Conservation (phyloP, 2,113 vertebrate genomes). For the Helogale parvula region DNA sequence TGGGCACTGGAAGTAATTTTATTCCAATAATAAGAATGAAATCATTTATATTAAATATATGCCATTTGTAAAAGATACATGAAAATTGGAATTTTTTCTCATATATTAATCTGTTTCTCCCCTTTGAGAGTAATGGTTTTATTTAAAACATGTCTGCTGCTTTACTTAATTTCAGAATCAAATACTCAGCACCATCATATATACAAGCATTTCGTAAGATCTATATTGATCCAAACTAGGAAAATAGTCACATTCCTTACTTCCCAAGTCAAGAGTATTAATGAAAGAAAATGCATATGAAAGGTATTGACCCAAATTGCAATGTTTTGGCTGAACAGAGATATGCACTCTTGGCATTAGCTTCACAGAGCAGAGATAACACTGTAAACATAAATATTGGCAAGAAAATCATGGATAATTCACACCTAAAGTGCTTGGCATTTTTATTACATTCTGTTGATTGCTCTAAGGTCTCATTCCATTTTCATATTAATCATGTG, state of each 20-base stretch:
- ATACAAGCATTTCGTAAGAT: neutral
- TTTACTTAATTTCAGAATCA: neutral
- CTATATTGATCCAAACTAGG: neutral
- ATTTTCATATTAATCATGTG: neutral
- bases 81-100: neutral
- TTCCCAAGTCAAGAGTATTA: neutral
- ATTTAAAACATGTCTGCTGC: neutral
- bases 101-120: neutral
- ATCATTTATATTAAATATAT: neutral
- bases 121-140: neutral
- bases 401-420: neutral
- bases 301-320: neutral
- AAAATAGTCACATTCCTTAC: neutral
- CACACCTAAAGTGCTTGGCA: too few relatives aligned
- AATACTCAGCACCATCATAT: neutral
- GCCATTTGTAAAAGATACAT: neutral
- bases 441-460: neutral
- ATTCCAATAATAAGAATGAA: neutral
- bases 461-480: neutral
- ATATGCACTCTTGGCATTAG: neutral
- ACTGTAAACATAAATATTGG: neutral
- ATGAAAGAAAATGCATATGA: neutral
- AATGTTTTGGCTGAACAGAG: accelerated
- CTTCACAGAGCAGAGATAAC: neutral
- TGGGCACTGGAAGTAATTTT: neutral